Evolutionary conservation across 2,797 vertebrate species (phyloP).

Genomic region (Syncerus caffer): DNA sequence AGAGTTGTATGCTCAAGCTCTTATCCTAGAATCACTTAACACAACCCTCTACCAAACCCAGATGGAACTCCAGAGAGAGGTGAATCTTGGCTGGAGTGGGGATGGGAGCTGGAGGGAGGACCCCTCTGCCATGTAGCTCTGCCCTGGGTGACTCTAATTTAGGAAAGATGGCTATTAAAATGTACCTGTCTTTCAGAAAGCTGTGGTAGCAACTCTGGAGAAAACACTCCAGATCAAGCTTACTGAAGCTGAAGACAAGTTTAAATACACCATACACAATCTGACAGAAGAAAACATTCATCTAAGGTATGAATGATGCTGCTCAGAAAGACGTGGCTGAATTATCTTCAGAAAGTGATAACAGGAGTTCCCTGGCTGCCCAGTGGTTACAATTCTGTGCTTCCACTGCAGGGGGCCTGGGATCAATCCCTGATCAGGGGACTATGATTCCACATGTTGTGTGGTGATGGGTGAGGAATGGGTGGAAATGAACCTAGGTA

Average conservation of each 20-base stretch:
- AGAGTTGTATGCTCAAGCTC: constrained; percentile 72
- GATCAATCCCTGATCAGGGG: not conserved
- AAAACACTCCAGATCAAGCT: constrained; percentile 67
- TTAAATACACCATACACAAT: constrained; percentile 56
- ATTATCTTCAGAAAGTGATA: not conserved
- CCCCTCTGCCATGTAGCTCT: not conserved
- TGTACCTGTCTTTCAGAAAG: constrained; percentile 71
- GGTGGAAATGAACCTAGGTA: not conserved
- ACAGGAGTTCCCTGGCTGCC: not conserved
- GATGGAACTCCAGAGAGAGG: constrained; percentile 73
- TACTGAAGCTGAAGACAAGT: constrained; percentile 69
- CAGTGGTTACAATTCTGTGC: not conserved
- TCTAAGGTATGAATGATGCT: constrained; percentile 67
- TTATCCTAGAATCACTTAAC: constrained; percentile 72
- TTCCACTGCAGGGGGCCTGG: not conserved
- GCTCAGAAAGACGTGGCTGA: not conserved
- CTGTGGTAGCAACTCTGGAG: constrained; percentile 49
- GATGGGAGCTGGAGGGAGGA: not conserved
- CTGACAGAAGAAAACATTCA: constrained; percentile 72
- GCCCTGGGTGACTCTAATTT: not conserved
- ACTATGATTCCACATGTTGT: not conserved
- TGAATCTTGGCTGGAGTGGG: constrained; percentile 6
- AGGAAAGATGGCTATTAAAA: not conserved
- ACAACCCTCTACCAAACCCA: constrained; percentile 68
- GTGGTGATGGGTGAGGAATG: not conserved